Evolutionary conservation across 2,797 vertebrate genomes (phyloP), one percentile per base, ranked within the genome.

Genomic region (Sternotherus odoratus): DNA sequence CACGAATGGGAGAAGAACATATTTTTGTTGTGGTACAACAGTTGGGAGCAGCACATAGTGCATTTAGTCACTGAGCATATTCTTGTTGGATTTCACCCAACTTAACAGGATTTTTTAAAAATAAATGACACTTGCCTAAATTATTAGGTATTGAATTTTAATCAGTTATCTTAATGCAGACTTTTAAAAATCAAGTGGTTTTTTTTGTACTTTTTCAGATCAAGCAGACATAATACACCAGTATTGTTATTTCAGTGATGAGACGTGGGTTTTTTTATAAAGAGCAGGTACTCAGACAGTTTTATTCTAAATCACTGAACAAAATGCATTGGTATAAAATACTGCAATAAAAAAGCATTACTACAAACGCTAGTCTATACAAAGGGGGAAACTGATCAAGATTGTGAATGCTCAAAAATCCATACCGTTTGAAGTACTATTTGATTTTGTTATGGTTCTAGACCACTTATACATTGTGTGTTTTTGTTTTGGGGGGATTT

Each of bases 21-120:
- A 98, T 98, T 98, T 99, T 99, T 99, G 98, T 99, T 99, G 98
- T 99, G 99, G 99, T 99, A 99, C 99, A 99, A 99, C 98, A 99
- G 98, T 99, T 99, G 98, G 99, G 99, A 99, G 98, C 98, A 98
- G 99, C 99, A 98, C 97, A 95, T 98, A 98, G 98, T 98, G 98
- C 98, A 96, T 98, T 97, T 97, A 97, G 97, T 98, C 98, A 98
- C 98, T 98, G 98, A 98, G 97, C 98, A 98, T 97, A 98, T 98
- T 98, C 98, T 97, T 95, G 98, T 98, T 98, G 98, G 98, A 99
- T 98, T 98, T 99, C 98, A 98, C 98, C 98, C 98, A 98, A 99
- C 99, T 98, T 98, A 99, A 99, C 98, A 98, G 93, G 80, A 93
- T 93, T 92, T 87, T 97, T 97, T 97, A 96, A 50, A 57, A 63